Evolutionary conservation across 2,797 vertebrate genomes (phyloP), one percentile per base, ranked within the genome.

Genomic region (Sylvilagus floridanus): DNA sequence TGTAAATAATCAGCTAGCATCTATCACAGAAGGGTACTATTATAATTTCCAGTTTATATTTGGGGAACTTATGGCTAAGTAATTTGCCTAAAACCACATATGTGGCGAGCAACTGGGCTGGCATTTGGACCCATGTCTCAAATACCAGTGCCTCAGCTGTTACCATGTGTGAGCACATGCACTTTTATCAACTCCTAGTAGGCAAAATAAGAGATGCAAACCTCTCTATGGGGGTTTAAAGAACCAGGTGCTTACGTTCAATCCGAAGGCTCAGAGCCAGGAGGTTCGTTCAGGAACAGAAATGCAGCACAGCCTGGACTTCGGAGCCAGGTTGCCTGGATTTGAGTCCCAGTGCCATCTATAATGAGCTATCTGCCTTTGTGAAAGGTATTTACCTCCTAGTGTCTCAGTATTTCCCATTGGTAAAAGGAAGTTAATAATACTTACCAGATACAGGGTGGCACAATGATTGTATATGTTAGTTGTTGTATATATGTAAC

Each of bases 381-480:
- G 60, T 14, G 68, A 65, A 90, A 90, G 54, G 54, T 77, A 63
- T 52, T 90, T 72, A 72, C 50, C 62, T 90, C 28, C 73, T 37
- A 52, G 17, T 52, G 26, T 52, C 68, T 94, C 42, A 65, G 14
- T 75, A 89, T 94, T 92, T 82, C 78, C 93, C 28, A 65, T 78
- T n/a, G 54, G 50, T 71, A 77, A 90, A 50, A 24, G 68, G 50
- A 3, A 11, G 5, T 37, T 32, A 91, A 50, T 32, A 24, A 17
- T 75, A 30, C 5, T 54, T 85, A 85, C 32, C 47, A 54, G 28
- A 19, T n/a, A 37, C 19, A 52, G 26, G 5, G 8, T 24, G 85
- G 14, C 42, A 22, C 30, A 35, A 71, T 6, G 13, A 85, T 47
- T 57, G 32, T 69, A 17, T 63, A 47, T 47, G 42, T 47, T 47